phyloP scores from a whole-genome alignment of 2,888 invertebrate species.

The Cephus nigrinus region DNA sequence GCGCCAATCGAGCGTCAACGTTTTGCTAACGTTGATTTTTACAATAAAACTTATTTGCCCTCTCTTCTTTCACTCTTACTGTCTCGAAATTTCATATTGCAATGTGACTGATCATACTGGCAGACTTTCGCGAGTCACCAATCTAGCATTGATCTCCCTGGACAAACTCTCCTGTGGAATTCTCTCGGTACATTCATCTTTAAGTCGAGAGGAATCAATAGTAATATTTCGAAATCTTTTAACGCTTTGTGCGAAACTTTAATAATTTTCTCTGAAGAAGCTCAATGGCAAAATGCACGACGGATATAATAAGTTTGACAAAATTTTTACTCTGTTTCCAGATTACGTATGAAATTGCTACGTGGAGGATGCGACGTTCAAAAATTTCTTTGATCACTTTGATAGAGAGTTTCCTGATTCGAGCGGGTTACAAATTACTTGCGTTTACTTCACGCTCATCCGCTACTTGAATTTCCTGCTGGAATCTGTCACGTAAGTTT shows the following conservation, averaged over 20 bases:
- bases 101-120: background rate
- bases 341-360: background rate
- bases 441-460: background rate
- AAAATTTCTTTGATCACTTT: background rate
- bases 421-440: background rate
- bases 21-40: background rate
- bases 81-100: background rate
- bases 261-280: background rate
- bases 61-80: too few species aligned
- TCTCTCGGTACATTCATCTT: background rate
- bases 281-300: background rate
- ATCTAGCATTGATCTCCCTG: background rate
- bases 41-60: background rate
- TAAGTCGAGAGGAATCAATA: background rate
- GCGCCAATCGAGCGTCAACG: background rate
- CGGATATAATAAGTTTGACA: background rate
- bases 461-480: background rate
- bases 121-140: background rate
- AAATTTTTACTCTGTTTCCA: background rate
- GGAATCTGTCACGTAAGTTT: background rate
- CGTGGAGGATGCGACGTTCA: background rate
- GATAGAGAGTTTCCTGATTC: background rate
- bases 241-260: background rate
- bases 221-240: too few species aligned
- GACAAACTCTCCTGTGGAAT: background rate